Conservation (phyloP, 2,888 invertebrate genomes). For the Julus scanicus region DNA sequence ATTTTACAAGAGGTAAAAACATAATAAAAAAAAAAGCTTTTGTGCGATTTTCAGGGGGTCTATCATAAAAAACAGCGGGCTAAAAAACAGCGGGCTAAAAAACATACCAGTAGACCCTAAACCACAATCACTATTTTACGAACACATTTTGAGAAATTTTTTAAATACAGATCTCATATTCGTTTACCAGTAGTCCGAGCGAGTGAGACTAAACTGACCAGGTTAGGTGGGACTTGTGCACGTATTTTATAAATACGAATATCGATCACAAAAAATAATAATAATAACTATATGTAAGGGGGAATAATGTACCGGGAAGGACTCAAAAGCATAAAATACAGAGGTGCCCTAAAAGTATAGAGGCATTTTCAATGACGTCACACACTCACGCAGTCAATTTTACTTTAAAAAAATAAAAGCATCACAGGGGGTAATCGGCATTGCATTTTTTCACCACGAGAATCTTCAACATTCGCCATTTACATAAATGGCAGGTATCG, state of each 20-base stretch:
- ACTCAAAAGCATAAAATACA: background rate
- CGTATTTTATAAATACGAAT: background rate
- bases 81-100: background rate
- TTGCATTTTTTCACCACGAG: slow-evolving; percentile 25
- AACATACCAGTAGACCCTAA: background rate
- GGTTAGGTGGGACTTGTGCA: background rate
- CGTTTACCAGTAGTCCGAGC: background rate
- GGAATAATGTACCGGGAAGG: too few relatives aligned
- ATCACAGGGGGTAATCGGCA: slow-evolving; percentile 34
- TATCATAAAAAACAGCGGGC: background rate
- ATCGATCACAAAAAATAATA: too few relatives aligned
- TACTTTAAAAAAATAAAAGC: background rate
- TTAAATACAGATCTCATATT: background rate
- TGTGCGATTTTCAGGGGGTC: background rate
- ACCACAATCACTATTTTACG: background rate
- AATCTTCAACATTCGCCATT: background rate
- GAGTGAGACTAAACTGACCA: background rate
- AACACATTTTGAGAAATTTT: background rate
- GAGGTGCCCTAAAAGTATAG: background rate
- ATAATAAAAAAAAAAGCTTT: background rate
- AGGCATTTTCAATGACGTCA: background rate
- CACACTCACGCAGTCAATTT: background rate
- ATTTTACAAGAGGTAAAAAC: background rate
- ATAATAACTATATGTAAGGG: background rate
- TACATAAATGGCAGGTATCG: background rate